These are phyloP conservation scores for Centropus bengalensis DNA, from an alignment of 2,113 vertebrate species.

Conservation along the genomic window DNA sequence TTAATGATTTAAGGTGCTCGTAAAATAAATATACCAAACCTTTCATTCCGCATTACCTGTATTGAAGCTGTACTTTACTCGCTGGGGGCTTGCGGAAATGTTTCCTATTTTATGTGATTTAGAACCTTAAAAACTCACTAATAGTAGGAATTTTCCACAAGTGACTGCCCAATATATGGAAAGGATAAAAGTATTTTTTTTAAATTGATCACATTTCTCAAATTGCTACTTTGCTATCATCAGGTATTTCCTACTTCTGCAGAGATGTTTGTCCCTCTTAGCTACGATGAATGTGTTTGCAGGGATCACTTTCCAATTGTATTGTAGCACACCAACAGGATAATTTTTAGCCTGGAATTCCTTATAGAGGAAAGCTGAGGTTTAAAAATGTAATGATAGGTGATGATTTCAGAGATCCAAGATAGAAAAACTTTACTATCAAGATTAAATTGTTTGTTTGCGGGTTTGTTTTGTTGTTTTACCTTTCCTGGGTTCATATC, in stretches of 20 bases:
- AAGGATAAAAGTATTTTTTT: slow-evolving; percentile 1
- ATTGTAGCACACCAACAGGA: not conserved
- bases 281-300: not conserved
- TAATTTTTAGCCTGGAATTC: not conserved
- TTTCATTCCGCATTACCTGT: slow-evolving; percentile 47
- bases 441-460: not conserved
- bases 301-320: not conserved
- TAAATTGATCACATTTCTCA: not conserved
- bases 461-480: not conserved
- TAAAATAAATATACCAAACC: not conserved
- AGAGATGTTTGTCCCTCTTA: not conserved
- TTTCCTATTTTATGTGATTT: slow-evolving; percentile 71
- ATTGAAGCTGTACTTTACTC: slow-evolving; percentile 51
- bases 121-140: slow-evolving; percentile 1
- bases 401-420: not conserved
- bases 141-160: slow-evolving; percentile 45
- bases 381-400: not conserved
- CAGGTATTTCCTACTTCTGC: not conserved
- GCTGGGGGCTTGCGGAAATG: slow-evolving; percentile 14
- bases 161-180: slow-evolving; percentile 1
- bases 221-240: not conserved
- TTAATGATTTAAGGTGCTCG: slow-evolving; percentile 42
- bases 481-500: not conserved
- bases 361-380: not conserved
- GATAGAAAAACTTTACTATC: not conserved